A percentile compares a stretch with the other conserved stretches of the same genome.
phyloP scores from a whole-genome alignment of 2,797 vertebrate genomes.

The Varecia variegata region DNA sequence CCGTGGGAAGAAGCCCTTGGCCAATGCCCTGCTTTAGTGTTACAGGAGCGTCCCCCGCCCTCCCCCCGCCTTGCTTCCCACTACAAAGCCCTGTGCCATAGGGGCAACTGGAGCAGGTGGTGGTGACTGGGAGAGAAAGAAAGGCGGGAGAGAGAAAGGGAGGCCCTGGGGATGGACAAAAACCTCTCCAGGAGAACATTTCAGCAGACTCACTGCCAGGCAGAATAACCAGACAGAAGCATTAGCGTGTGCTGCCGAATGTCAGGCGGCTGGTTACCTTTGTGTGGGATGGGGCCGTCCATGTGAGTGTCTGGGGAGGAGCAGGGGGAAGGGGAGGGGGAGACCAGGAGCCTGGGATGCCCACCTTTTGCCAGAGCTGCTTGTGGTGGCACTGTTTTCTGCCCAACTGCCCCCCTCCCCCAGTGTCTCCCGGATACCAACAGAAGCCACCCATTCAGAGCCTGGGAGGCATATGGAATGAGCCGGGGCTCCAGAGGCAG shows the following conservation, averaged over 20 bases:
- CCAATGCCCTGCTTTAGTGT: neutral
- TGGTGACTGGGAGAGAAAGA: slow-evolving; percentile 49
- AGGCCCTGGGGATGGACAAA: slow-evolving; percentile 54
- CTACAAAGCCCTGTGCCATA: slow-evolving; percentile 51
- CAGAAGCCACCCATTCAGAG: slow-evolving; percentile 1
- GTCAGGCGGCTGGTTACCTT: neutral
- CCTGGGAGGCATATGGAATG: neutral
- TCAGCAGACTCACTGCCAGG: neutral
- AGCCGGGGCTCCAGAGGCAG: neutral
- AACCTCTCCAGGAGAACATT: slow-evolving; percentile 52
- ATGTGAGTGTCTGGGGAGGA: neutral
- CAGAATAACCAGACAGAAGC: slow-evolving; percentile 35
- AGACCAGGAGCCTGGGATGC: neutral
- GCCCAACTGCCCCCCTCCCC: neutral
- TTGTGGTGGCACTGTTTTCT: neutral
- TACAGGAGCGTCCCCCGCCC: accelerated
- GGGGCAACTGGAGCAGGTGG: slow-evolving; percentile 63
- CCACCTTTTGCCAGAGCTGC: neutral
- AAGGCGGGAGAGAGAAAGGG: neutral
- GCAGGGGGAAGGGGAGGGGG: neutral
- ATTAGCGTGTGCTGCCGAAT: neutral
- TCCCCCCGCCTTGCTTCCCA: neutral
- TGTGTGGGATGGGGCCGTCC: slow-evolving; percentile 38
- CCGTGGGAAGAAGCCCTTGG: slow-evolving; percentile 53
- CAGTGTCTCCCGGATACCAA: neutral